A percentile compares a stretch with the other conserved stretches of the same genome.
Conservation (phyloP, 2,888 invertebrate species). For the Pherbina coryleti region DNA sequence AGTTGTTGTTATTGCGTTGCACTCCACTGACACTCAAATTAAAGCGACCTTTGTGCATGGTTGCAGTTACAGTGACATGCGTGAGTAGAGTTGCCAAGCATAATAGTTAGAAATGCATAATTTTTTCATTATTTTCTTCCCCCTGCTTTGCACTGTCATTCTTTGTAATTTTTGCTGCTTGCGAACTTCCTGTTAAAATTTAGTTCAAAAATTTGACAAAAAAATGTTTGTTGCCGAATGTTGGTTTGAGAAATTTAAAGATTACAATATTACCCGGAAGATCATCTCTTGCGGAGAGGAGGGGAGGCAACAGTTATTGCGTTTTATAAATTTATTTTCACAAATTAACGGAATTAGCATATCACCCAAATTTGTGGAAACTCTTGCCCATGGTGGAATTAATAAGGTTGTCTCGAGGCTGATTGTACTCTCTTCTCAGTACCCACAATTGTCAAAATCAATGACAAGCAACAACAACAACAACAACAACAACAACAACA, state of each 20-base stretch:
- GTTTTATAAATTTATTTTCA: not conserved
- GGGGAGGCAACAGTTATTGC: not conserved
- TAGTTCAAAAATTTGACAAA: not conserved
- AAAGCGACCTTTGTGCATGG: constrained; percentile 4
- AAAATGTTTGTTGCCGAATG: not conserved
- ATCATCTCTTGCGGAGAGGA: not conserved
- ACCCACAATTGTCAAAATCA: too few relatives aligned
- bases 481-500: too few relatives aligned
- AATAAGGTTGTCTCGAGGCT: too few relatives aligned
- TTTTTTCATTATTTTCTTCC: not conserved
- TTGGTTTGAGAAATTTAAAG: not conserved
- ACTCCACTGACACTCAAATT: not conserved
- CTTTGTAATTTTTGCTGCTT: not conserved
- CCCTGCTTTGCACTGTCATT: not conserved
- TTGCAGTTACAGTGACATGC: constrained; percentile 8
- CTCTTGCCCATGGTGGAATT: too few relatives aligned
- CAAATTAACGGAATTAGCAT: not conserved
- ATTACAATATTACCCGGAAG: not conserved
- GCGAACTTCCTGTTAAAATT: constrained; percentile 33
- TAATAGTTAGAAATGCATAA: not conserved
- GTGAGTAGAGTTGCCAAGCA: constrained; percentile 1
- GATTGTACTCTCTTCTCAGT: too few relatives aligned
- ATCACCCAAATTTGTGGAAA: not conserved
- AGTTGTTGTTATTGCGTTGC: not conserved
- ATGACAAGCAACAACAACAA: too few relatives aligned